These are phyloP conservation scores for Australoheros scitulus DNA, from an alignment of 2,113 vertebrate species.

Conservation along the genomic window DNA sequence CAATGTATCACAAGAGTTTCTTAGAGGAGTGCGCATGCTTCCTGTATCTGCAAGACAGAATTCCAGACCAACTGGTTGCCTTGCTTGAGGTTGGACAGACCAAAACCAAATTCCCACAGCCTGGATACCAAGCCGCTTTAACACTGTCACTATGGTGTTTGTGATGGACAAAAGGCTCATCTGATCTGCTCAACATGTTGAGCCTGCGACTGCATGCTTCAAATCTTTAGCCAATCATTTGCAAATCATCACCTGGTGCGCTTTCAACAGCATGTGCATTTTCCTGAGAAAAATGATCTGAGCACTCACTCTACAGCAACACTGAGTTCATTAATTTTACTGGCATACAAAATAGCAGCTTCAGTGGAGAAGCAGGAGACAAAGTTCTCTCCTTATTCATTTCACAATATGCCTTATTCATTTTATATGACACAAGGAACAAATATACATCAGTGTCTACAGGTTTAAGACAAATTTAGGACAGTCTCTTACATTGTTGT, in stretches of 20 bases:
- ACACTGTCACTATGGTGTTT: not conserved
- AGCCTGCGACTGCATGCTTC: not conserved
- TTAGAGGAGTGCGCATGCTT: constrained; percentile 19
- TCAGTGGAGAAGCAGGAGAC: not conserved
- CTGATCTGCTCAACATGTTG: not conserved
- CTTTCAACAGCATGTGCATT: not conserved
- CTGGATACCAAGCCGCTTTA: not conserved
- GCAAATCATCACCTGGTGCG: constrained; percentile 17
- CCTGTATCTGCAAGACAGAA: constrained; percentile 44
- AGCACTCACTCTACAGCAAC: not conserved
- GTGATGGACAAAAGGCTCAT: not conserved
- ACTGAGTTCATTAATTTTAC: not conserved
- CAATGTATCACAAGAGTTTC: constrained; percentile 45
- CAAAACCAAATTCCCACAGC: constrained; percentile 22
- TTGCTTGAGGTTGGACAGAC: constrained; percentile 33
- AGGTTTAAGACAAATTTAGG: not conserved
- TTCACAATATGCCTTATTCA: too few species aligned
- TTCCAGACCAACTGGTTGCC: constrained; percentile 43
- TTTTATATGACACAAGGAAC: not conserved
- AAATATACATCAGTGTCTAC: not conserved
- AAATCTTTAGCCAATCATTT: constrained; percentile 16
- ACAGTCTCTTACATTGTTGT: not conserved
- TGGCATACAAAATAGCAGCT: not conserved
- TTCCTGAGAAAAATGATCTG: not conserved
- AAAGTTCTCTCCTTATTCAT: accelerated